Percentiles rank a stretch among this genome's conserved stretches.
phyloP scores from a whole-genome alignment of 1,140 invertebrate genomes.

The Ceratoteleas bidentatus region DNA sequence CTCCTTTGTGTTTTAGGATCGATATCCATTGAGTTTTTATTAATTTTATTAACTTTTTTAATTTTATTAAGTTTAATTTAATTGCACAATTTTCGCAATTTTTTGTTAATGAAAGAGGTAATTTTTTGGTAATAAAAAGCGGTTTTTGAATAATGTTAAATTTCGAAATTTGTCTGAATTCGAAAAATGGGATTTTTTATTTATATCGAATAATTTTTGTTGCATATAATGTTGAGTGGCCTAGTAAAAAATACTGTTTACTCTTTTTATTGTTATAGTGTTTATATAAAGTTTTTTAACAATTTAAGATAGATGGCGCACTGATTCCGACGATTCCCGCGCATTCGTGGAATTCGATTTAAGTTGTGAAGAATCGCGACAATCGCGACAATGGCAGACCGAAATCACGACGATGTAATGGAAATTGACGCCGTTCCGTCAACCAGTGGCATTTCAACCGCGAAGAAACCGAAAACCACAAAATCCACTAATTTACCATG shows the following conservation, averaged over 20 bases:
- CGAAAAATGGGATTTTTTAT: neutral
- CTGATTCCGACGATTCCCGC: neutral
- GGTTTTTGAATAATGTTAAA: neutral
- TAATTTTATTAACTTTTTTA: no score
- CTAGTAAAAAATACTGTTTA: no score
- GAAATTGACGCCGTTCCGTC: constrained; percentile 70
- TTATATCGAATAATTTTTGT: no score
- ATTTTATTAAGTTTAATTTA: no score
- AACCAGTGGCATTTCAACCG: constrained; percentile 49
- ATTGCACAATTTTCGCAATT: no score
- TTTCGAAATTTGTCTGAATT: neutral
- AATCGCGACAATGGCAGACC: constrained; percentile 65
- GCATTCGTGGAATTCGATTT: constrained; percentile 6
- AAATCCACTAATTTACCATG: constrained; percentile 71
- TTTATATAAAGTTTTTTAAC: neutral
- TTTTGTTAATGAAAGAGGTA: neutral
- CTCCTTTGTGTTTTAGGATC: no score
- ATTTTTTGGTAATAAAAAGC: neutral
- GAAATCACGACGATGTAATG: constrained; percentile 62
- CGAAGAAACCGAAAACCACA: constrained; percentile 40
- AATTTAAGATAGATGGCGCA: neutral
- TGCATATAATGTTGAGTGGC: no score
- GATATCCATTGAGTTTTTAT: no score
- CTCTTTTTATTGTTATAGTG: neutral
- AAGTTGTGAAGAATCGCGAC: neutral